Base-by-base conservation (phyloP, 2,113 vertebrate genomes). In the Kobus ellipsiprymnus region DNA sequence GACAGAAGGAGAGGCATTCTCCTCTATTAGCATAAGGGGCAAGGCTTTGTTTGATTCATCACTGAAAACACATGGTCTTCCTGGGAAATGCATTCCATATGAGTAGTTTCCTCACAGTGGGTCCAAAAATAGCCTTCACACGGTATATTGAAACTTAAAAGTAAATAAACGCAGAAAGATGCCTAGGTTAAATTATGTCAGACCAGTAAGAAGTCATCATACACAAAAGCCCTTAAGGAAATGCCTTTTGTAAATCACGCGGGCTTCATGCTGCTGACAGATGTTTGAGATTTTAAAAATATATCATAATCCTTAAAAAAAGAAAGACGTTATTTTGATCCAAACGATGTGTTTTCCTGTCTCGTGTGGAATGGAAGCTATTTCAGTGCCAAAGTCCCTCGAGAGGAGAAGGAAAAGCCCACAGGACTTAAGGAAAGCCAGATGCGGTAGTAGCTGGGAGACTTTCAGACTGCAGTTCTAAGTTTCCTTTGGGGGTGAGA, bases 201-300 rank as follows among this genome's bases (percentile, higher is more conserved):
- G 97, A 97, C 86, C 95, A 97, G 93, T 94, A 95, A 82, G 87
- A 13, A n/a, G 97, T 90, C 96, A 98, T 93, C 15, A 91, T 98
- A 97, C 96, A 87, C 91, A 98, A 94, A 17, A 78, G 92, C 97
- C 91, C 94, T 97, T 60, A 87, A 44, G 89, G 93, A 97, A 95
- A 98, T 40, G n/a, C 81, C 62, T 97, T 88, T 36, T 95, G 92
- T 91, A 98, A 98, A 98, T 98, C 94, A 78, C 94, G 96, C 71
- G 13, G 48, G 97, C 98, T 98, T 98, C 94, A 96, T 94, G 94
- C 87, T 96, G 77, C 71, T 98, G 96, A 98, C 98, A 98, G 98
- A 98, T 98, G 88, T 97, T 98, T 98, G 97, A 96, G 97, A 98
- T 98, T 98, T 40, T 14, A 98, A 97, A 95, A 97, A 98, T 57